phyloP scores from a whole-genome alignment of 2,888 invertebrate genomes.

The Lasiommata megera region DNA sequence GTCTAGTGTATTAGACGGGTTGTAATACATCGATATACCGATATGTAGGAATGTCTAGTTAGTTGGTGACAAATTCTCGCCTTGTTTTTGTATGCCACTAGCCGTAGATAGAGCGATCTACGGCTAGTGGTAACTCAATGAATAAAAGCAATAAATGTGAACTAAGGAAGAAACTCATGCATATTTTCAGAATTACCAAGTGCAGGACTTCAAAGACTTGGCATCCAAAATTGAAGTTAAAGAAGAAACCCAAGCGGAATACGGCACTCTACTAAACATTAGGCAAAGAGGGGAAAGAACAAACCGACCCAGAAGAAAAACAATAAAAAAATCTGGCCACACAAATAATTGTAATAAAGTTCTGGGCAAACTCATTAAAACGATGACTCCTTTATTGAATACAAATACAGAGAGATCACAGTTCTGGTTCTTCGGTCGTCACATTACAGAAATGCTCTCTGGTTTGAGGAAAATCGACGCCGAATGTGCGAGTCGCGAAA shows the following conservation, averaged over 20 bases:
- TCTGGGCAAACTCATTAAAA: slow-evolving; percentile 54
- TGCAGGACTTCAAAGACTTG: slow-evolving; percentile 34
- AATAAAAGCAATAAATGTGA: no score
- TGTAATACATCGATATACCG: no score
- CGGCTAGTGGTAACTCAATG: no score
- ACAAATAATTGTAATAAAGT: slow-evolving; percentile 51
- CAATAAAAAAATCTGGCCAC: slow-evolving; percentile 35
- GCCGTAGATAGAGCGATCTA: no score
- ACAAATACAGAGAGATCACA: slow-evolving; percentile 33
- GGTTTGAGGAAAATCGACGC: slow-evolving; percentile 58
- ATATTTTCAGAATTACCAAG: slow-evolving; percentile 37
- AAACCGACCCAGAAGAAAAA: slow-evolving; percentile 51
- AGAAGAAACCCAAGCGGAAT: slow-evolving; percentile 47
- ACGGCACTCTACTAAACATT: slow-evolving; percentile 44
- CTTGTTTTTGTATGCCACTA: no score
- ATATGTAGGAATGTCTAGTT: no score
- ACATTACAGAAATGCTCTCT: slow-evolving; percentile 60
- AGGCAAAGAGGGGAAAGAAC: slow-evolving; percentile 56
- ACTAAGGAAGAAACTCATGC: no score
- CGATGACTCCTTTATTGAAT: slow-evolving; percentile 52
- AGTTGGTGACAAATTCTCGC: no score
- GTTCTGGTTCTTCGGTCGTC: slow-evolving; percentile 66
- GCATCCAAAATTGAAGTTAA: slow-evolving; percentile 42
- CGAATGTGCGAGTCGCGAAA: slow-evolving; percentile 51
- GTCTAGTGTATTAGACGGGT: no score